Evolutionary conservation across 92 coral and sea anemone species (phyloP).

Genomic region (Micromussa lordhowensis): DNA sequence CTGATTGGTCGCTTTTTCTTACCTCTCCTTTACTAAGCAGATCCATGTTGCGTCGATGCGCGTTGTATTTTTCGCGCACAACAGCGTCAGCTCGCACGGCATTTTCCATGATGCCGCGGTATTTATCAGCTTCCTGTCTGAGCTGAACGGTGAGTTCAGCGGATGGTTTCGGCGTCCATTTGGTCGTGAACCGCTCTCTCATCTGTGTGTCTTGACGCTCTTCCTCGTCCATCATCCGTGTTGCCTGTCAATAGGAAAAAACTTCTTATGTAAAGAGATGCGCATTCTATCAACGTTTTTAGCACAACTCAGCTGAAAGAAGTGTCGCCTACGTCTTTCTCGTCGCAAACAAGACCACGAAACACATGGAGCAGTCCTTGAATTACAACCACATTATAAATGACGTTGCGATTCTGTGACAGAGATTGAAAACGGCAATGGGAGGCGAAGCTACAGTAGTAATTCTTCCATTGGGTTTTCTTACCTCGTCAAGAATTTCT

Average conservation of each 20-base stretch:
- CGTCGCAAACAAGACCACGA: too few species aligned
- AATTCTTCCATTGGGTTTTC: neutral
- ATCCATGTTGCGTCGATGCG: slow-evolving; percentile 86
- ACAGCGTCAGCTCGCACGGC: slow-evolving; percentile 92
- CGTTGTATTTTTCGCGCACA: slow-evolving; percentile 91
- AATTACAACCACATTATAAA: too few species aligned
- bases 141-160: slow-evolving; percentile 87
- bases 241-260: slow-evolving; percentile 60
- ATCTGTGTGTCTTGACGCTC: slow-evolving; percentile 96
- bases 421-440: too few species aligned
- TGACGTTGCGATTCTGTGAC: too few species aligned
- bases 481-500: slow-evolving; percentile 94
- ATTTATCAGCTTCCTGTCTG: slow-evolving; percentile 89
- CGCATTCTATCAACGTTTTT: too few species aligned
- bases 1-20: neutral
- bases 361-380: too few species aligned
- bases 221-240: slow-evolving; percentile 92
- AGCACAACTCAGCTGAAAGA: too few species aligned
- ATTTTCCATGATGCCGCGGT: slow-evolving; percentile 87
- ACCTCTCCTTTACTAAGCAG: slow-evolving; percentile 94
- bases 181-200: slow-evolving; percentile 88
- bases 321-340: too few species aligned
- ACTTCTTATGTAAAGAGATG: neutral
- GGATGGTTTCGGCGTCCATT: slow-evolving; percentile 97
- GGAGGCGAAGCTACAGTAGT: too few species aligned